Conservation (phyloP, 2,113 vertebrate genomes). For the Catharus bicknelli region DNA sequence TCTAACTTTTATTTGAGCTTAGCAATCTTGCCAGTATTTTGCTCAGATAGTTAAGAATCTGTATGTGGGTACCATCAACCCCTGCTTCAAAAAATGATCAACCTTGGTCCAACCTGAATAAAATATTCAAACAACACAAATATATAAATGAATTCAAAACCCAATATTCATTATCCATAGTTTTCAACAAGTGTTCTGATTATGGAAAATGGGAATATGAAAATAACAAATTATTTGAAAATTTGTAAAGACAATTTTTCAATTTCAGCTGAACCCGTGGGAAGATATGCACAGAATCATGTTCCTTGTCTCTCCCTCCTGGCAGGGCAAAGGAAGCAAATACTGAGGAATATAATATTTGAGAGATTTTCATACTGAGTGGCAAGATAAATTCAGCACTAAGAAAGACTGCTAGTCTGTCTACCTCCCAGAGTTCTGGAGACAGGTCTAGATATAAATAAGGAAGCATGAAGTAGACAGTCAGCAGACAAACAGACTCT, state of each 20-base stretch:
- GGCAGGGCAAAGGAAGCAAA: not conserved
- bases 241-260: not conserved
- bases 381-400: not conserved
- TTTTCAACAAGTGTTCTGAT: not conserved
- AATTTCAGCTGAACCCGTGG: fast-evolving
- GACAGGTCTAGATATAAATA: not conserved
- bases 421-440: not conserved
- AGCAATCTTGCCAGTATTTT: not conserved
- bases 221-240: not conserved
- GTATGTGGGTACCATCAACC: fast-evolving
- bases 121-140: not conserved
- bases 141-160: not conserved
- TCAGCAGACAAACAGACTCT: not conserved
- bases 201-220: not conserved
- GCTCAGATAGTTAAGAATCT: not conserved
- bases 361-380: not conserved
- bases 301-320: not conserved
- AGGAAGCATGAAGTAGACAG: not conserved
- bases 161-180: fast-evolving
- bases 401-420: not conserved
- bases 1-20: not conserved
- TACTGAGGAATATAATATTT: not conserved
- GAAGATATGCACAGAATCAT: not conserved
- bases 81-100: not conserved
- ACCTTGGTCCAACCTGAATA: not conserved